These are phyloP conservation scores for Dendrophyllia cribrosa DNA, from an alignment of 64 coral and sea anemone genomes.

Conservation along the genomic window DNA sequence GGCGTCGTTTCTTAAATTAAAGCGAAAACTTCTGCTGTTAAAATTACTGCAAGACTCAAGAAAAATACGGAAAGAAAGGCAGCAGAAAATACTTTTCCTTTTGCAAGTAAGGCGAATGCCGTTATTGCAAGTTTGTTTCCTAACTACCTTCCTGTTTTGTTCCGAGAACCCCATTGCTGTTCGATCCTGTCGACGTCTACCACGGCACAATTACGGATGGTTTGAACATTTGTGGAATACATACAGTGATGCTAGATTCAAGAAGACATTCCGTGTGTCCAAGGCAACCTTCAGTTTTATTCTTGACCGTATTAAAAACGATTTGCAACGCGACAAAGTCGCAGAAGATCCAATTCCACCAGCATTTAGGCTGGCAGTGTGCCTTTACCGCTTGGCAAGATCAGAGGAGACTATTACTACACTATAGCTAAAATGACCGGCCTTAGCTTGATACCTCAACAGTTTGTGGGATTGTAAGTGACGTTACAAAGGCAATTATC, in stretches of 20 bases:
- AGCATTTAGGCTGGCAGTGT: background rate
- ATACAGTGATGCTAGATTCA: conserved; percentile 50
- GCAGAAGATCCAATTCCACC: conserved; percentile 34
- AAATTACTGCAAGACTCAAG: conserved; percentile 53
- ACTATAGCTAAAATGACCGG: background rate
- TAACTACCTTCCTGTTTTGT: conserved; percentile 41
- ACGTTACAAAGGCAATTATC: conserved; percentile 31
- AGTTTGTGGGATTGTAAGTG: conserved; percentile 8
- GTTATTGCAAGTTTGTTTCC: conserved; percentile 57
- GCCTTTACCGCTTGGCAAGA: conserved; percentile 45
- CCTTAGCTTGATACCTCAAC: conserved; percentile 1
- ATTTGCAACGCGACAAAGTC: conserved; percentile 28
- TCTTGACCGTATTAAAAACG: conserved; percentile 40
- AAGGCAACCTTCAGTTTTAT: conserved; percentile 47
- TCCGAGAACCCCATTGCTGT: conserved; percentile 21
- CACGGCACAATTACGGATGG: conserved; percentile 28
- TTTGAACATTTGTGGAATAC: conserved; percentile 57
- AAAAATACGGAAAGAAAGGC: conserved; percentile 38
- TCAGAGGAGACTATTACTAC: conserved; percentile 44
- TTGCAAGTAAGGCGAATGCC: conserved; percentile 51
- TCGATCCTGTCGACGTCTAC: conserved; percentile 46
- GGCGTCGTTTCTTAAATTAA: background rate
- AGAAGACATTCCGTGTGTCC: conserved; percentile 38
- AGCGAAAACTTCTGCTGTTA: conserved; percentile 44
- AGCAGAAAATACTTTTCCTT: conserved; percentile 43